Base-by-base conservation (phyloP, 2,888 invertebrate genomes). In the Hypselothyrea guttata region DNA sequence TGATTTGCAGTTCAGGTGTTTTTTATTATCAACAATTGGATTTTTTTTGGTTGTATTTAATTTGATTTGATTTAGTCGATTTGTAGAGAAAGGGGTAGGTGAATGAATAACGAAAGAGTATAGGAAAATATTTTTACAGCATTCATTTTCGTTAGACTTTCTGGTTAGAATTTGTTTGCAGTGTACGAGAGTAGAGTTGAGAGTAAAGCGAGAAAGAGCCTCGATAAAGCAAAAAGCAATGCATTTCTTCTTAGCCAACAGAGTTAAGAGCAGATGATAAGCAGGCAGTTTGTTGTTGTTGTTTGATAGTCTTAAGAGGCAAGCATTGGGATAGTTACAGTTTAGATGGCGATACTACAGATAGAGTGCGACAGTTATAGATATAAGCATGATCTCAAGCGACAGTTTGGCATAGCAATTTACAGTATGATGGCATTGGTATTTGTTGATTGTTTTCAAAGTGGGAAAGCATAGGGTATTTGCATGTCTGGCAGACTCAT, bases 101-200 rank as follows among this genome's bases (percentile, higher is more conserved):
- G 84, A 67, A 85, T 82, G 81, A 70, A 83, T 79, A 85, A 82
- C 77, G 86, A 83, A 83, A 75, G 22, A 78, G 70, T 75, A 83
- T 59, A 77, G 62, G 77, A 76, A 71, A 77, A 71, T 67, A 62
- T 79, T 81, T 81, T 85, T 85, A 85, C 81, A 84, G 74, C 64
- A 66, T 81, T 75, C 49, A n/a, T 51, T 45, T 71, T 46, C 55
- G 38, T 61, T 55, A 34, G 54, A 7, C 41, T 48, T 47, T 44
- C 13, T 37, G 46, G 59, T 51, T 30, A 18, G 42, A 57, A 55
- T 49, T 31, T 41, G 7, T 61, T n/a, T 67, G 46, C 40, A 54
- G 56, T 70, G 47, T 55, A 37, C 12, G 38, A 16, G 18, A 18
- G 18, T 22, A 22, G n/a, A n/a, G 15, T 16, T 37, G 9, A 37